Conservation (phyloP, 2,888 invertebrate species). For the Phoronis australis region DNA sequence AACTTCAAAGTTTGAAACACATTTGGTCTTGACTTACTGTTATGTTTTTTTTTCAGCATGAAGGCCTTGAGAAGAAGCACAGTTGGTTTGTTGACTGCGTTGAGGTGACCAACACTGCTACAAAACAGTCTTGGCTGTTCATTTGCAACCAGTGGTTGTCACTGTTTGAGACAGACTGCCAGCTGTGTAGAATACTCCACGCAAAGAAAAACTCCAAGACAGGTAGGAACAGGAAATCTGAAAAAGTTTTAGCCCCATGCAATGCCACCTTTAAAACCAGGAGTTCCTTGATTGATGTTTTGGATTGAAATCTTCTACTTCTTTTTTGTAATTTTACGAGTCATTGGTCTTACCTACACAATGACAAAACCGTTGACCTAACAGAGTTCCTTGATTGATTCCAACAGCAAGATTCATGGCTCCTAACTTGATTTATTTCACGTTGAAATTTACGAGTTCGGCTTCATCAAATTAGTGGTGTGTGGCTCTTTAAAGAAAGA, state of each 20-base stretch:
- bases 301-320: not conserved
- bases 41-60: slow-evolving; percentile 31
- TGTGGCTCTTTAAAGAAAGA: no score
- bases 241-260: not conserved
- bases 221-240: slow-evolving; percentile 22
- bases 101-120: slow-evolving; percentile 43
- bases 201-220: slow-evolving; percentile 42
- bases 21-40: not conserved
- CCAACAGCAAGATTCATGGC: no score
- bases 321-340: no score
- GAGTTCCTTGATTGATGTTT: not conserved
- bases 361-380: no score
- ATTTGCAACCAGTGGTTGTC: slow-evolving; percentile 51
- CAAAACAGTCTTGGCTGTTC: slow-evolving; percentile 46
- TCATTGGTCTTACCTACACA: no score
- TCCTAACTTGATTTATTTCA: no score
- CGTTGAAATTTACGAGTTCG: no score
- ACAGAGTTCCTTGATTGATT: no score
- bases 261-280: not conserved
- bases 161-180: slow-evolving; percentile 46
- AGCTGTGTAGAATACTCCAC: slow-evolving; percentile 39
- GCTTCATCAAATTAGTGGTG: no score
- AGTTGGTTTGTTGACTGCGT: slow-evolving; percentile 51
- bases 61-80: slow-evolving; percentile 45
- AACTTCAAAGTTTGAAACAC: no score